Percentiles rank a stretch among this genome's conserved stretches.
Conservation (phyloP, 2,888 invertebrate genomes). For the Melinaea menophilus region DNA sequence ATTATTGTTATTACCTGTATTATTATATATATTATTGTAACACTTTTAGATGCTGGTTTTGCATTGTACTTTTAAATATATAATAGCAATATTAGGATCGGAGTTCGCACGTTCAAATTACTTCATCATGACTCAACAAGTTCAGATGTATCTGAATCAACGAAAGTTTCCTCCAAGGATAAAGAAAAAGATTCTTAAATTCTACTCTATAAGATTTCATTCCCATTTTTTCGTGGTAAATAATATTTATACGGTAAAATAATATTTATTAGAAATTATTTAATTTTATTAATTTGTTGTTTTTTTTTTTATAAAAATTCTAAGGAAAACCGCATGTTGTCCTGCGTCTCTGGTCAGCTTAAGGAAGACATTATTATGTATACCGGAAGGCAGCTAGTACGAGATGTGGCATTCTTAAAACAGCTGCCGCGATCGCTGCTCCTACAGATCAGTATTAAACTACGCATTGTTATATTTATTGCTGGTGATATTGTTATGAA, state of each 20-base stretch:
- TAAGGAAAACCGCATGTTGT: conserved; percentile 50
- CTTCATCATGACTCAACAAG: conserved; percentile 52
- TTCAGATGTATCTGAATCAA: conserved; percentile 50
- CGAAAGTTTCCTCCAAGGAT: conserved; percentile 51
- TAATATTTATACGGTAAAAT: background rate
- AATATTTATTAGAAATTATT: too few species aligned
- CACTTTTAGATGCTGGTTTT: conserved; percentile 40
- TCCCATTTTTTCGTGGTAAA: conserved; percentile 51
- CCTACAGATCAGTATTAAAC: conserved; percentile 48
- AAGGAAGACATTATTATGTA: conserved; percentile 59
- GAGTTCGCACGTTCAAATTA: conserved; percentile 54
- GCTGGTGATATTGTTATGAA: conserved; percentile 60
- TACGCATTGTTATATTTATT: conserved; percentile 51
- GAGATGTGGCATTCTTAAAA: conserved; percentile 50
- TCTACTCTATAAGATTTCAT: conserved; percentile 54
- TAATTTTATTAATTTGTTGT: too few species aligned
- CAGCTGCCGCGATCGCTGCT: conserved; percentile 49
- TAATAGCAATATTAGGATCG: conserved; percentile 45
- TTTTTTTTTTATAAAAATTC: background rate
- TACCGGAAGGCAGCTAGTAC: conserved; percentile 50
- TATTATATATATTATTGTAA: too few species aligned
- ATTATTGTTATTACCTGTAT: too few species aligned
- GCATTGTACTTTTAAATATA: conserved; percentile 49
- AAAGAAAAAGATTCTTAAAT: conserved; percentile 55
- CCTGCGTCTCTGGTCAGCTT: conserved; percentile 51